Evolutionary conservation across 2,113 vertebrate genomes (phyloP).

Genomic region (Zapornia atra): DNA sequence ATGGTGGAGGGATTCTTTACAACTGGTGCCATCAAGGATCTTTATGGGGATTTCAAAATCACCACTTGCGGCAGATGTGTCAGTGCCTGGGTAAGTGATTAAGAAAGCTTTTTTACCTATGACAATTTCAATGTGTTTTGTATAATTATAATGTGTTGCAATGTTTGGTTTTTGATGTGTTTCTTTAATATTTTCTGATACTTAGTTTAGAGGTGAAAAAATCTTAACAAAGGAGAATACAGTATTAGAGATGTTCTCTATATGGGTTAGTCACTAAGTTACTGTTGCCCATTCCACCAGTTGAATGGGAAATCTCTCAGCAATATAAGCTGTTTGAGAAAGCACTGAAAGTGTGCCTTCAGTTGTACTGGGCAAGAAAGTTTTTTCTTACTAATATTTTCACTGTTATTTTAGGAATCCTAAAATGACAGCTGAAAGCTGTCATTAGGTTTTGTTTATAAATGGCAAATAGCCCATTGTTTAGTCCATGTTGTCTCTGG

Average conservation of each 20-base stretch:
- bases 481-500: neutral
- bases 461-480: neutral
- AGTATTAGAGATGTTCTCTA: neutral
- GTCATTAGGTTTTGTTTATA: neutral
- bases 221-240: neutral
- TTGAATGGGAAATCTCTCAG: neutral
- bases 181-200: neutral
- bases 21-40: conserved; percentile 97
- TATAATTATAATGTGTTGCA: neutral
- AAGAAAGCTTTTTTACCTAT: neutral
- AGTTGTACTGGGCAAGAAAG: neutral
- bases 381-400: neutral
- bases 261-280: neutral
- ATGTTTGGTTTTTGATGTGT: neutral
- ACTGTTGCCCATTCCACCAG: neutral
- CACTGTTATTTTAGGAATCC: neutral
- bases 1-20: conserved; percentile 99
- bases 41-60: conserved; percentile 99
- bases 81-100: conserved; percentile 92
- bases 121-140: neutral
- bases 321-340: neutral
- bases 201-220: neutral
- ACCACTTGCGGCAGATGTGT: conserved; percentile 97
- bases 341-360: neutral
- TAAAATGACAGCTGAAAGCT: neutral